A percentile compares a stretch with the other conserved stretches of the same genome.
Conservation (phyloP, 2,888 invertebrate species). For the Agrenia bidenticulata region DNA sequence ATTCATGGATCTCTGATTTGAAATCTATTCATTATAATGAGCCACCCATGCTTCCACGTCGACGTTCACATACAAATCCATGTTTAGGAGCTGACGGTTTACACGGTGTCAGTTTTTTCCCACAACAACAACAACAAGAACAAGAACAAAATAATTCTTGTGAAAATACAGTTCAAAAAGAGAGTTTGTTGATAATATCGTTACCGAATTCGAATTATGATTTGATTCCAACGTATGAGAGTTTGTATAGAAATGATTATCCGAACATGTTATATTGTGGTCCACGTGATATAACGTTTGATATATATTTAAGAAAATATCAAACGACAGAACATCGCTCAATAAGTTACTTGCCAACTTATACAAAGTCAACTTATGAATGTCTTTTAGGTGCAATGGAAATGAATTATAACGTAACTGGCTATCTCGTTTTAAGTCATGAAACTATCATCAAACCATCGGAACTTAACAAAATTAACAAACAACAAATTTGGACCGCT, state of each 20-base stretch:
- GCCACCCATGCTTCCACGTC: conserved; percentile 54
- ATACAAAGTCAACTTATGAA: conserved; percentile 53
- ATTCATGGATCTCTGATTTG: conserved; percentile 53
- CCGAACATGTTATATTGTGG: conserved; percentile 54
- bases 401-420: conserved; percentile 55
- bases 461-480: conserved; percentile 51
- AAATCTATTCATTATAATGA: conserved; percentile 53
- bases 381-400: conserved; percentile 54
- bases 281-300: conserved; percentile 53
- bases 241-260: conserved; percentile 53
- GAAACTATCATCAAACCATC: conserved; percentile 53
- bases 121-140: conserved; percentile 24
- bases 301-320: conserved; percentile 53
- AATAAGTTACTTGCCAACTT: conserved; percentile 53
- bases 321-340: conserved; percentile 53
- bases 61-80: conserved; percentile 52
- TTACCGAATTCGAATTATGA: conserved; percentile 54
- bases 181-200: conserved; percentile 53
- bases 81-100: conserved; percentile 54
- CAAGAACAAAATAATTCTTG: conserved; percentile 41
- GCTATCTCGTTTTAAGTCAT: conserved; percentile 53
- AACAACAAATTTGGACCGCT: conserved; percentile 53
- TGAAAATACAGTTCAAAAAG: conserved; percentile 11
- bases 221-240: conserved; percentile 53
- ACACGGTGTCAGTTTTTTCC: conserved; percentile 53